phyloP scores from a whole-genome alignment of 1,140 invertebrate species.

The Neodiprion fabricii region DNA sequence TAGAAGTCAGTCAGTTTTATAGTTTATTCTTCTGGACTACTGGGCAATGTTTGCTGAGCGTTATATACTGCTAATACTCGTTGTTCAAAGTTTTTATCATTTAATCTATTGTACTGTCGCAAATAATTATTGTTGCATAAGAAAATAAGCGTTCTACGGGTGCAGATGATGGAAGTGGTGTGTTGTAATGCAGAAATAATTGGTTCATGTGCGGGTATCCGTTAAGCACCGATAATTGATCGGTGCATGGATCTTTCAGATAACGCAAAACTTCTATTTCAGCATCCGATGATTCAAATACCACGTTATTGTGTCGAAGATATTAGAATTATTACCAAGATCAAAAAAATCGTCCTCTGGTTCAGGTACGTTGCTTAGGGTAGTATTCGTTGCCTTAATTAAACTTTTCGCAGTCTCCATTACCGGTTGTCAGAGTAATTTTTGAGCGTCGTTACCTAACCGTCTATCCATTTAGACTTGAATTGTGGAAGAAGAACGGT shows the following conservation, averaged over 20 bases:
- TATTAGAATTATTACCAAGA: conserved; percentile 6
- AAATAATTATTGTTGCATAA: conserved; percentile 24
- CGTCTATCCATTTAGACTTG: conserved; percentile 11
- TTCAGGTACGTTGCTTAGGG: not conserved
- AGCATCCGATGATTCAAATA: not conserved
- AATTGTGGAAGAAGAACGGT: conserved; percentile 14
- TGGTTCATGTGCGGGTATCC: conserved; percentile 20
- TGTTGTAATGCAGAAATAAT: conserved; percentile 28
- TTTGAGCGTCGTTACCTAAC: conserved; percentile 1
- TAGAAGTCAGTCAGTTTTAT: too few species aligned
- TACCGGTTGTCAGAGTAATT: conserved; percentile 2
- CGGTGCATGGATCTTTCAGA: conserved; percentile 3
- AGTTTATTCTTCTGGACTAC: too few species aligned
- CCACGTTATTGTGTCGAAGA: not conserved
- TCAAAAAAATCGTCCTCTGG: conserved; percentile 17
- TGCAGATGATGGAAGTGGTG: conserved; percentile 27
- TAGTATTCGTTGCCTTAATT: not conserved
- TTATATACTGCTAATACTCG: conserved; percentile 12
- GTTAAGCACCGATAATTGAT: not conserved
- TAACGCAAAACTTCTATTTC: conserved; percentile 11
- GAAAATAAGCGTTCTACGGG: conserved; percentile 30
- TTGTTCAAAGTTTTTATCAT: conserved; percentile 18
- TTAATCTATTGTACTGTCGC: conserved; percentile 19
- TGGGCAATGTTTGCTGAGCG: not conserved
- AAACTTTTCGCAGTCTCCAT: conserved; percentile 13